phyloP scores from a whole-genome alignment of 2,888 invertebrate genomes.

The Calliopum simillimum region DNA sequence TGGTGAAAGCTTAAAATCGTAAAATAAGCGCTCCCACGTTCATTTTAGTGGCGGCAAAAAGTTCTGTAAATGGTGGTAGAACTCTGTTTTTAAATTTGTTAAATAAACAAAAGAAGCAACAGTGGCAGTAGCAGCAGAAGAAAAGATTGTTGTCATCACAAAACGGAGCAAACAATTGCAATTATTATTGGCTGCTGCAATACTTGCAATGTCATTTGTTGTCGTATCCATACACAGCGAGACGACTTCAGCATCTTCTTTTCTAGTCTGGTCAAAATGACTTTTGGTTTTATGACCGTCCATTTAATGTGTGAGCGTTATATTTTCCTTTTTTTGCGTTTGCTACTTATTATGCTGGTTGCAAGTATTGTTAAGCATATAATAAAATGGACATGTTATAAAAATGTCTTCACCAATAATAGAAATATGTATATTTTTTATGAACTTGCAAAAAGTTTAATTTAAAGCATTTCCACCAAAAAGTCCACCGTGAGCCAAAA shows the following conservation, averaged over 20 bases:
- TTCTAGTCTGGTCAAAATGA: slow-evolving; percentile 57
- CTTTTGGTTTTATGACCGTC: slow-evolving; percentile 60
- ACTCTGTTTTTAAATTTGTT: slow-evolving; percentile 2
- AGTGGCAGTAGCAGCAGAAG: neutral
- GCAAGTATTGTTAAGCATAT: slow-evolving; percentile 21
- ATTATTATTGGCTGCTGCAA: slow-evolving; percentile 62
- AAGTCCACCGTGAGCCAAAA: no score
- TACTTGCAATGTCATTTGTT: slow-evolving; percentile 6
- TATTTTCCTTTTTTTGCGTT: neutral
- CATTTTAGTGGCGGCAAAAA: neutral
- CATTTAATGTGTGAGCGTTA: slow-evolving; percentile 46
- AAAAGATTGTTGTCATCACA: slow-evolving; percentile 58
- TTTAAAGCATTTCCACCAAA: neutral
- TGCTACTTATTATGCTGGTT: neutral
- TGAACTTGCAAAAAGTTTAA: slow-evolving; percentile 48
- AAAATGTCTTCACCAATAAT: slow-evolving; percentile 59
- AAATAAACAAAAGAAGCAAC: slow-evolving; percentile 20
- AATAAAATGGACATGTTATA: slow-evolving; percentile 48
- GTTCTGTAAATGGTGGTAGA: neutral
- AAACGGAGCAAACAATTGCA: slow-evolving; percentile 55
- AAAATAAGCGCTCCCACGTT: slow-evolving; percentile 21
- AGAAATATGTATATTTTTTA: slow-evolving; percentile 60
- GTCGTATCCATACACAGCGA: neutral
- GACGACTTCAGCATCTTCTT: neutral
- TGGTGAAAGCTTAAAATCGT: slow-evolving; percentile 16